phyloP scores from a whole-genome alignment of 2,888 invertebrate species.

The Chrysolina haemoptera region DNA sequence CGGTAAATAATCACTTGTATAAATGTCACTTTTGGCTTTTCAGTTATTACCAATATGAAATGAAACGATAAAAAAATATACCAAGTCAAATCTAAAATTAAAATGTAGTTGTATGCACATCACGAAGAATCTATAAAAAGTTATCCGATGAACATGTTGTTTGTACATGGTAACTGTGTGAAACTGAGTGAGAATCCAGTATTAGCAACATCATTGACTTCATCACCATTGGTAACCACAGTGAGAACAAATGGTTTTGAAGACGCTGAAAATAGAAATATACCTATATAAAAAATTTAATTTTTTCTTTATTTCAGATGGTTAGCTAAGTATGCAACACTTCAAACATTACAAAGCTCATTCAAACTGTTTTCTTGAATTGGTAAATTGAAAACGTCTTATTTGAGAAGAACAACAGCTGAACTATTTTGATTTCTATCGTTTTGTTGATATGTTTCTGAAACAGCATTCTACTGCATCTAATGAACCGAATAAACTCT shows the following conservation, averaged over 20 bases:
- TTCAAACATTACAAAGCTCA: too few relatives aligned
- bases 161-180: slow-evolving; percentile 50
- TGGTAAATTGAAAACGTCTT: too few relatives aligned
- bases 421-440: too few relatives aligned
- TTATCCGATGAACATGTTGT: slow-evolving; percentile 39
- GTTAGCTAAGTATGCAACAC: background rate
- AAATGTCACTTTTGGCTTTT: too few relatives aligned
- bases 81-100: too few relatives aligned
- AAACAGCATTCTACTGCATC: background rate
- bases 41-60: background rate
- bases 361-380: too few relatives aligned
- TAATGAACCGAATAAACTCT: too few relatives aligned
- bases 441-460: too few relatives aligned
- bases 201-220: slow-evolving; percentile 53
- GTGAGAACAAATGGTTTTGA: slow-evolving; percentile 59
- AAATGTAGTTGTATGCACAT: background rate
- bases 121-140: background rate
- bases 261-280: slow-evolving; percentile 48
- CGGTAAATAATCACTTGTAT: too few relatives aligned
- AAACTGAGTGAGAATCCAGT: slow-evolving; percentile 57
- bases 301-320: background rate
- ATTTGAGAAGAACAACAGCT: too few relatives aligned
- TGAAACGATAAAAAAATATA: background rate
- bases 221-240: slow-evolving; percentile 59
- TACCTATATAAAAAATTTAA: too few relatives aligned